Percentiles rank a stretch among this genome's conserved stretches.
phyloP scores from a whole-genome alignment of 2,113 vertebrate species.

The Gymnobelideus leadbeateri region DNA sequence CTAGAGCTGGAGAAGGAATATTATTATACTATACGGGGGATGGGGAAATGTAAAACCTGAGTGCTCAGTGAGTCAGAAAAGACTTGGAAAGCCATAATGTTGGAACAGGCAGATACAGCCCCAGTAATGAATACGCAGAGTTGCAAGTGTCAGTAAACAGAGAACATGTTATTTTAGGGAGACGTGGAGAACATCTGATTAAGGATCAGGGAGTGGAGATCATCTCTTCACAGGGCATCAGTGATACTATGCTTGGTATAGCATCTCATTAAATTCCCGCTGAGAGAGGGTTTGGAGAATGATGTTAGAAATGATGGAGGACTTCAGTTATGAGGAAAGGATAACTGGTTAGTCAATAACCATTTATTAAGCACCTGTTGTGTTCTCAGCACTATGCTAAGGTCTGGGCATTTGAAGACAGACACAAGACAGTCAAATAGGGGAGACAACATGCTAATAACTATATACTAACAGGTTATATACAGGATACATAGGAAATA shows the following conservation, averaged over 20 bases:
- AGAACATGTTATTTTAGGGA: constrained; percentile 59
- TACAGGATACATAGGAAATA: neutral
- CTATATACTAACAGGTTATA: neutral
- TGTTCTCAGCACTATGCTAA: neutral
- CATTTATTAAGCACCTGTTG: neutral
- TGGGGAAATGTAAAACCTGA: constrained; percentile 56
- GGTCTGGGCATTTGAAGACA: neutral
- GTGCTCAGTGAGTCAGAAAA: constrained; percentile 68
- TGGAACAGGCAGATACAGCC: constrained; percentile 64
- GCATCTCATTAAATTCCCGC: neutral
- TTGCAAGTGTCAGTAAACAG: constrained; percentile 52
- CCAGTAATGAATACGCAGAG: constrained; percentile 56
- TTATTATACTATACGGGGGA: constrained; percentile 41
- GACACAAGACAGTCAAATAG: neutral
- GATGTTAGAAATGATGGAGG: constrained; percentile 2
- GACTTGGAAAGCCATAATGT: constrained; percentile 44
- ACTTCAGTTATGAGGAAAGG: constrained; percentile 28
- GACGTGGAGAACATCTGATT: neutral
- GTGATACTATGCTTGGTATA: constrained; percentile 7
- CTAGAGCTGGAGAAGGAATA: constrained; percentile 42
- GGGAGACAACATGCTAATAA: neutral
- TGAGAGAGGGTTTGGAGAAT: constrained; percentile 23
- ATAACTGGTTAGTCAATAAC: neutral
- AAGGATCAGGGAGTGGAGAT: constrained; percentile 17
- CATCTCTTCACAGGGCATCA: constrained; percentile 2